Evolutionary conservation across 2,888 invertebrate species (phyloP), one percentile per base, ranked within the genome.

Genomic region (Phalera bucephala): DNA sequence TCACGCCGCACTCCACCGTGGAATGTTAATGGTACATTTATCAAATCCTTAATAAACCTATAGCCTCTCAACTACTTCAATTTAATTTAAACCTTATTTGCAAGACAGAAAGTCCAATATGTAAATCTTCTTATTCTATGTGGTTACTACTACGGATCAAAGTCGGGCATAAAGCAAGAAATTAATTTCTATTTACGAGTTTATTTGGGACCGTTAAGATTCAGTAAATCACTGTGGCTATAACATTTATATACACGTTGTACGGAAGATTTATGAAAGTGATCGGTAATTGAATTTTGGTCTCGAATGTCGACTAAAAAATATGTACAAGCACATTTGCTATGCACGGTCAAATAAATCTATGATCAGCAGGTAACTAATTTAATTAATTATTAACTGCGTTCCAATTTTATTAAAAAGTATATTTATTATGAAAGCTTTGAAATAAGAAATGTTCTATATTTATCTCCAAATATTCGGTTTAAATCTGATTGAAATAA

Each of bases 1-100:
- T 29, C 32, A 36, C 31, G 33, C 37, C 40, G 14, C 22, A 21
- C 50, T 40, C 53, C 45, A 52, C 55, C 33, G 43, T 47, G 73
- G 82, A 81, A 85, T 83, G 70, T 83, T 84, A 80, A 82, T 83
- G 79, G 80, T 64, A 56, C 69, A 77, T 82, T 78, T 80, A 82
- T 80, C 72, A 80, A 64, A 62, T 55, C 52, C 64, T 66, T 64
- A 64, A 49, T 36, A 59, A 55, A 43, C 40, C 35, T 43, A 40
- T 34, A 22, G 34, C 49, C 51, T 38, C 34, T 41, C 41, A 40
- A 44, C 39, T 25, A 13, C 12, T 5, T 2, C 21, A 20, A 22
- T 9, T 10, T 10, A 22, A 22, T 10, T 4, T 22, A 5, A 22
- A 10, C 10, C 5, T 9, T 22, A 22, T 22, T 1, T 5, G 5